A percentile compares a stretch with the other conserved stretches of the same genome.
Conservation (phyloP, 2,797 vertebrate genomes). For the Myiotriccus ornatus region DNA sequence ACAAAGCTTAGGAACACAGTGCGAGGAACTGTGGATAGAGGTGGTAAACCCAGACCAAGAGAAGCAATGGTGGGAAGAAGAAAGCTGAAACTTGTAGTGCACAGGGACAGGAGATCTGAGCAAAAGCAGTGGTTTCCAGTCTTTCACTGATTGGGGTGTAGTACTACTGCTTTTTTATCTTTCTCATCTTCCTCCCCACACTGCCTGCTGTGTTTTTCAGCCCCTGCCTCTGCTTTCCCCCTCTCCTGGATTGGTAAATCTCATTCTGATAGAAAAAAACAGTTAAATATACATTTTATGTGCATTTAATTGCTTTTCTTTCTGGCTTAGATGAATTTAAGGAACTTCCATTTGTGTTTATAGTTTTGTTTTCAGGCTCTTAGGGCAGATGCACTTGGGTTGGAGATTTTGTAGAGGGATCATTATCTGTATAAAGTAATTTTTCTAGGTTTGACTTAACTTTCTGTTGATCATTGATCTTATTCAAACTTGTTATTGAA, state of each 20-base stretch:
- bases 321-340: background rate
- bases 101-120: background rate
- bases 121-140: background rate
- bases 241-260: background rate
- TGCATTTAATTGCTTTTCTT: background rate
- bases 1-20: background rate
- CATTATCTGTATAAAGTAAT: background rate
- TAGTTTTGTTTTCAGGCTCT: background rate
- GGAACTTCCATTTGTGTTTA: background rate
- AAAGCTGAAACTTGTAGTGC: background rate
- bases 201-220: background rate
- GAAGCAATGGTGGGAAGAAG: background rate
- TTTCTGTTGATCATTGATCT: background rate
- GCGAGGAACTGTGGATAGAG: background rate
- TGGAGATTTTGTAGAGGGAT: background rate
- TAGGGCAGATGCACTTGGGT: background rate
- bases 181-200: background rate
- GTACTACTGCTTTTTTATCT: background rate
- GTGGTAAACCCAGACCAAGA: background rate
- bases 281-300: background rate
- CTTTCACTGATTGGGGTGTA: background rate
- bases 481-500: background rate
- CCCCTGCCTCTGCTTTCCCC: background rate
- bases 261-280: background rate
- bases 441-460: background rate